Evolutionary conservation across 2,888 invertebrate genomes (phyloP).

Genomic region (Monochamus alternatus): DNA sequence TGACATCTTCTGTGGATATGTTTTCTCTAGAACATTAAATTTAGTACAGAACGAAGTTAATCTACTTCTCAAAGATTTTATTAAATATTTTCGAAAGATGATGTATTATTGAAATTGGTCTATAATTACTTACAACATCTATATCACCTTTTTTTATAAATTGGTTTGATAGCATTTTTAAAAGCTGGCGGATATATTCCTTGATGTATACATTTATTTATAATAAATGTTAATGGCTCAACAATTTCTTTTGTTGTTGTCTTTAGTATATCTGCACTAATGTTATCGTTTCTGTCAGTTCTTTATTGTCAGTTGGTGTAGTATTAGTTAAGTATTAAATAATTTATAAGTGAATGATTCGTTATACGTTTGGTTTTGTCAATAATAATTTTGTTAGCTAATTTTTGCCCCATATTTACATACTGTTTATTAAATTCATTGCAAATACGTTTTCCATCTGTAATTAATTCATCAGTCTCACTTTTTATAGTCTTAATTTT

Average conservation of each 20-base stretch:
- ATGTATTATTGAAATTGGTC: not conserved
- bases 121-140: conserved; percentile 14
- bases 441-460: no score
- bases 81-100: not conserved
- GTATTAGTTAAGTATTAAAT: no score
- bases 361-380: no score
- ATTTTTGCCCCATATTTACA: no score
- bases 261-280: no score
- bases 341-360: no score
- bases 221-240: conserved; percentile 6
- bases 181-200: not conserved
- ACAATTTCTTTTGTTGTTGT: not conserved
- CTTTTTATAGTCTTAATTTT: no score
- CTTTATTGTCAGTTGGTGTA: no score
- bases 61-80: not conserved
- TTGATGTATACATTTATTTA: not conserved
- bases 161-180: conserved; percentile 2
- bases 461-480: no score
- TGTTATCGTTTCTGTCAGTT: no score
- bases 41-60: not conserved
- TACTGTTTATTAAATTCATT: no score
- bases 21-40: not conserved
- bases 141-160: not conserved
- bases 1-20: not conserved
- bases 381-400: no score